Base-by-base conservation (phyloP, 2,113 vertebrate genomes). In the Illadopsis cleaveri region DNA sequence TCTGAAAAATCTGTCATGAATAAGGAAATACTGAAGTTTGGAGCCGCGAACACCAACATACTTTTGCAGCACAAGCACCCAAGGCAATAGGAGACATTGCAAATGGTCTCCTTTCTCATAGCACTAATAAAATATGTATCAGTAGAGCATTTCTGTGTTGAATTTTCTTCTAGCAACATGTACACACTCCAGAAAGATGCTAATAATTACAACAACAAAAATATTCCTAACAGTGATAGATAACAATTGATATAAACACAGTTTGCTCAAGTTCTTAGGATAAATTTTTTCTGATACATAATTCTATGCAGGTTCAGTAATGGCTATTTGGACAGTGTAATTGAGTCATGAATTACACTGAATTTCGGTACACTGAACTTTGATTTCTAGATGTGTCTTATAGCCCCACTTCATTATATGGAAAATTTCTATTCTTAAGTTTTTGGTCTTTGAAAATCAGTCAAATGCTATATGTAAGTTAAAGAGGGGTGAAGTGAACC, bases 61-160 rank as follows among this genome's bases (percentile, higher is more conserved):
- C 9, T 82, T 94, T 37, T 38, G 35, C 16, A 45, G 53, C 33
- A 28, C n/a, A 62, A 65, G 11, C 3, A 31, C 31, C 28, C 37
- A 73, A n/a, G 56, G 48, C 27, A 82, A 23, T 0, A 2, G 0
- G 0, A 80, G 23, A 65, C 21, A 42, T 2, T 31, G 10, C n/a
- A 56, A 54, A 82, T 85, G 12, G 12, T 68, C 11, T 47, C 17
- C 19, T 51, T 79, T 79, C 38, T 72, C 48, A 45, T 0, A 28
- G 21, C 15, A n/a, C 11, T 60, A 38, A 80, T 17, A 86, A 66
- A 84, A 14, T 15, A 1, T 9, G 6, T 9, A 64, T 51, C 61
- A 64, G 14, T 7, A 82, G 27, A 66, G 8, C 19, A 58, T 37
- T 88, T 60, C 23, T 66, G 37, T 47, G 56, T 4, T 85, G n/a